Conservation (phyloP, 2,113 vertebrate genomes). For the Danionella cerebrum region DNA sequence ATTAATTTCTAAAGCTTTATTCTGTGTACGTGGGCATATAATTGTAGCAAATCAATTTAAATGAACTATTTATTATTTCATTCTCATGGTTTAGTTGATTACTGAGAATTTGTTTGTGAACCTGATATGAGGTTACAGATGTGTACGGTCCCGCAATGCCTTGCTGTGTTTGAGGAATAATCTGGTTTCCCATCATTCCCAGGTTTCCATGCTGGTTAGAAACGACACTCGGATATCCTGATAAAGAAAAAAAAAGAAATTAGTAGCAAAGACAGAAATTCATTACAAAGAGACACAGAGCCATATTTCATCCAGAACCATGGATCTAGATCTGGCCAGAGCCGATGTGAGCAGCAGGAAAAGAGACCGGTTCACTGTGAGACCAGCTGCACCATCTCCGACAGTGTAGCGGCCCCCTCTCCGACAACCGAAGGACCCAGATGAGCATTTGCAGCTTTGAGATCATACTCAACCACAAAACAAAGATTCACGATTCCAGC, state of each 20-base stretch:
- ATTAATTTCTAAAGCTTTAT: no score
- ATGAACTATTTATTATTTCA: no score
- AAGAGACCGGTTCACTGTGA: constrained; percentile 99
- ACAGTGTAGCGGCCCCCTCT: constrained; percentile 98
- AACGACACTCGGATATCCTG: constrained; percentile 74
- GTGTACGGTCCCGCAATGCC: constrained; percentile 79
- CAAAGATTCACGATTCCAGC: no score
- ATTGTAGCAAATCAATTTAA: no score
- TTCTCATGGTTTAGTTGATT: no score
- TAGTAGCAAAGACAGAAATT: not conserved
- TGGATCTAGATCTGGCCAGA: no score
- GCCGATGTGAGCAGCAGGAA: constrained; percentile 71
- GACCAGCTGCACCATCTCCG: constrained; percentile 97
- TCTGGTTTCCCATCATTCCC: constrained; percentile 73
- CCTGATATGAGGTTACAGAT: constrained; percentile 82
- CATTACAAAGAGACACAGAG: no score
- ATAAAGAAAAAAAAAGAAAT: constrained; percentile 31
- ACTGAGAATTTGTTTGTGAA: constrained; percentile 30
- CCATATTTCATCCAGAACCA: no score
- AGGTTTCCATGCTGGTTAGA: constrained; percentile 75
- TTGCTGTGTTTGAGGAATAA: constrained; percentile 76
- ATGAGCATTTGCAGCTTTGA: no score
- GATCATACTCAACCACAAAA: no score
- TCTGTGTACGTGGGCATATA: no score
- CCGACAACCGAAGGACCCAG: constrained; percentile 61